Evolutionary conservation across 2,797 vertebrate species (phyloP).

Genomic region (Lates japonicus): DNA sequence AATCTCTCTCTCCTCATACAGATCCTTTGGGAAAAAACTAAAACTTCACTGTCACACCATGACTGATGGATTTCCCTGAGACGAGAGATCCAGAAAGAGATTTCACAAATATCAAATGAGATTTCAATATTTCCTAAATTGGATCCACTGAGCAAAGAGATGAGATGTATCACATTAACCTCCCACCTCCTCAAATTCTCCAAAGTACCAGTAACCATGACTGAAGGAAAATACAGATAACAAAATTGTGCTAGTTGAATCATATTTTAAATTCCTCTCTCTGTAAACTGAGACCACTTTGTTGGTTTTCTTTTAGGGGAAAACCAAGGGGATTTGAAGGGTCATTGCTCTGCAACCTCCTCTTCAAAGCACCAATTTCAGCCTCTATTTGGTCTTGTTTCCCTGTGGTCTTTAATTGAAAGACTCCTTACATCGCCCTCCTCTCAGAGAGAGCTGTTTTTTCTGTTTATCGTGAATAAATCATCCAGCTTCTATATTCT

Average conservation of each 20-base stretch:
- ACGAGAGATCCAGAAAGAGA: slow-evolving; percentile 1
- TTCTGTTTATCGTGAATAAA: background rate
- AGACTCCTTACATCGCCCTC: too few species aligned
- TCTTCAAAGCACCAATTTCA: background rate
- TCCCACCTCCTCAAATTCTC: slow-evolving; percentile 2
- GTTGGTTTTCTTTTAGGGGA: background rate
- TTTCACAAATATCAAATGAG: slow-evolving; percentile 21
- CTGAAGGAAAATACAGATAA: background rate
- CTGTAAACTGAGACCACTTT: background rate
- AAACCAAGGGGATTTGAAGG: background rate
- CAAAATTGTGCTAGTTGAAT: background rate
- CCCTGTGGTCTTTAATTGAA: background rate
- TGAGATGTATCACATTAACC: slow-evolving; percentile 3
- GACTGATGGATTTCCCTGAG: background rate
- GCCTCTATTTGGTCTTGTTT: background rate
- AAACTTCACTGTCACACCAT: background rate
- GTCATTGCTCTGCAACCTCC: background rate
- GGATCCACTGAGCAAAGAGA: background rate
- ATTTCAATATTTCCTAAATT: slow-evolving; percentile 13
- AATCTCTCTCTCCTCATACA: background rate
- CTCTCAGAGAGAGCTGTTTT: background rate
- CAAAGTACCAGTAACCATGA: background rate
- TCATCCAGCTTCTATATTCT: background rate
- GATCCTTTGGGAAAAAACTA: background rate
- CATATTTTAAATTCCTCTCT: background rate